Evolutionary conservation across 2,888 invertebrate genomes (phyloP), one percentile per base, ranked within the genome.

Genomic region (Drosophila differens): DNA sequence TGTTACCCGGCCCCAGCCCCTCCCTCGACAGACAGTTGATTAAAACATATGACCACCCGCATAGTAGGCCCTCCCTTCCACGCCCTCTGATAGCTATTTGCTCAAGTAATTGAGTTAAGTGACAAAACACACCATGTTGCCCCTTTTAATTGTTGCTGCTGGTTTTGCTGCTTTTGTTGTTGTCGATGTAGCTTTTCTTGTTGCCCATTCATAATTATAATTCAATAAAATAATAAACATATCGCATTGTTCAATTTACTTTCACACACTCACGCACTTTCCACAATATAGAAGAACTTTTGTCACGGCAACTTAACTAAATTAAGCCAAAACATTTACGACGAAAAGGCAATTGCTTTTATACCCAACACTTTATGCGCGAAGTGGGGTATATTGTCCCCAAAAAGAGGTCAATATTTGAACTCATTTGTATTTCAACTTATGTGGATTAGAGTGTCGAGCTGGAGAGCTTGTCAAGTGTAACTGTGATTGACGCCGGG

Each of bases 191-290:
- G 54, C 66, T 44, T 33, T 65, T 59, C 68, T 66, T 71, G 30
- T 51, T 82, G 75, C 75, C 83, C 76, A 76, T 71, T 79, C 81
- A 71, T 85, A 90, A 90, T 86, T 86, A 89, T 91, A 91, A 86
- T 86, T 85, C 89, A 79, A 86, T 90, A 89, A 86, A 86, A 86
- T 91, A 86, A 86, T 89, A 86, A 89, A 89, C 81, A 89, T 86
- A 86, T 89, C 79, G 76, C 74, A 80, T 85, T 76, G 89, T 78
- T 89, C 83, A 86, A 90, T 90, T 85, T 85, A 83, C 79, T 85
- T 85, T 76, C 76, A 83, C 85, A 76, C 89, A 85, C 76, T 37
- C 55, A 55, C 33, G 16, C 90, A 83, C 77, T 88, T 70, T 68
- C 70, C 63, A 77, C 57, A 72, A 68, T 67, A 54, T 41, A 70